Evolutionary conservation across 2,113 vertebrate genomes (phyloP).

Genomic region (Phylloscopus trochilus): DNA sequence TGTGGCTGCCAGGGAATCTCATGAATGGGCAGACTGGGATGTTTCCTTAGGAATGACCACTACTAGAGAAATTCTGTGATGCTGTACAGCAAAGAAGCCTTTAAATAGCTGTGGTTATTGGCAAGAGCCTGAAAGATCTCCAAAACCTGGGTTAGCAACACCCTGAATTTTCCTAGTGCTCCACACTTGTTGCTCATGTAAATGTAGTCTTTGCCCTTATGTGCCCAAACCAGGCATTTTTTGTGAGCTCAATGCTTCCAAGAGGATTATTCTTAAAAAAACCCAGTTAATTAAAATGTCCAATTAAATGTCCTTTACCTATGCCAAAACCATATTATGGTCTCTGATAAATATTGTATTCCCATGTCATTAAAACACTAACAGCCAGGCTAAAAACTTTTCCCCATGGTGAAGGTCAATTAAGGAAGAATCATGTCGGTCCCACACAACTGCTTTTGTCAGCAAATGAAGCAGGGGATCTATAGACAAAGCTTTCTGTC

Average conservation of each 20-base stretch:
- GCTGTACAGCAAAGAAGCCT: not conserved
- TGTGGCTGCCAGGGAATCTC: not conserved
- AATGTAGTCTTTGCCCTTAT: not conserved
- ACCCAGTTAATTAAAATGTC: not conserved
- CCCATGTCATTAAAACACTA: not conserved
- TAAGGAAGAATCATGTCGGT: not conserved
- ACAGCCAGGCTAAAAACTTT: not conserved
- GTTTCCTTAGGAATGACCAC: not conserved
- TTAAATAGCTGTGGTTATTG: not conserved
- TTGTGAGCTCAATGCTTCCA: not conserved
- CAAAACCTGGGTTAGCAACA: not conserved
- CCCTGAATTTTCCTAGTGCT: not conserved
- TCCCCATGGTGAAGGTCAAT: not conserved
- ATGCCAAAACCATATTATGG: not conserved
- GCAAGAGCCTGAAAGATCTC: not conserved
- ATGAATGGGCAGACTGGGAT: not conserved
- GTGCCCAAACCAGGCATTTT: not conserved
- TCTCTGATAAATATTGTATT: not conserved
- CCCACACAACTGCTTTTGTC: not conserved
- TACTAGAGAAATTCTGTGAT: not conserved
- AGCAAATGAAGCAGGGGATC: not conserved
- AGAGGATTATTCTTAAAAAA: not conserved
- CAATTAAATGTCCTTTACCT: not conserved
- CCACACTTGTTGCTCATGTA: not conserved
- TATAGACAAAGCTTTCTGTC: not conserved